Base-by-base conservation (phyloP, 2,113 vertebrate genomes). In the Gambusia affinis region DNA sequence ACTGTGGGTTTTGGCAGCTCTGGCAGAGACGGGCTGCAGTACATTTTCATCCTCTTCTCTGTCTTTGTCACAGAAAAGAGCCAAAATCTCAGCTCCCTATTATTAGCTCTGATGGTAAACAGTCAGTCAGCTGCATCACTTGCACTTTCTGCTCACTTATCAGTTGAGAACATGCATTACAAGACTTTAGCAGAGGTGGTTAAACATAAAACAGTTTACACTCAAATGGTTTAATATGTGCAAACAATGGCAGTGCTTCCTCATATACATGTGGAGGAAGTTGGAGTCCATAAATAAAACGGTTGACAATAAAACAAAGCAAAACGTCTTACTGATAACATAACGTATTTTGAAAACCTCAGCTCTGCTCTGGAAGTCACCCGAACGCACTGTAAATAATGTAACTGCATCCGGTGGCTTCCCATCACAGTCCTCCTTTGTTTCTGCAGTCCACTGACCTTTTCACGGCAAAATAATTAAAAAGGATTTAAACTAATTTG, bases 1-100 rank as follows among this genome's bases (percentile, higher is more conserved):
- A 12, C 69, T 88, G 87, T 86, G 72, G 8, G 70, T 85, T 88
- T 90, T 93, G 91, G 89, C 88, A 89, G 60, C 2, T 1, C 0
- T 17, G 64, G 63, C 73, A 74, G 42, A 73, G 47, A 47, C 28
- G 66, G 69, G 42, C 64, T 71, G 37, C 28, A 11, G n/a, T 62
- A 78, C 29, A 4, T 3, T 70, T 70, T 69, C 79, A 73, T 80
- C 74, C 68, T 81, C 29, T 83, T 67, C 51, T 73, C 74, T 7
- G 22, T 75, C 69, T 39, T 76, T 2, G 8, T 74, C 67, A 65
- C 67, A 71, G 71, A 87, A 79, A 81, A 72, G 60, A 87, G 39
- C 3, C 0, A 1, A 68, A 82, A 62, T 86, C 79, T 91, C 90
- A 90, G 85, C 72, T 77, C 75, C 76, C 75, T 85, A 85, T 83